Evolutionary conservation across 2,797 vertebrate genomes (phyloP).

Genomic region (Hafferia zeledoni): DNA sequence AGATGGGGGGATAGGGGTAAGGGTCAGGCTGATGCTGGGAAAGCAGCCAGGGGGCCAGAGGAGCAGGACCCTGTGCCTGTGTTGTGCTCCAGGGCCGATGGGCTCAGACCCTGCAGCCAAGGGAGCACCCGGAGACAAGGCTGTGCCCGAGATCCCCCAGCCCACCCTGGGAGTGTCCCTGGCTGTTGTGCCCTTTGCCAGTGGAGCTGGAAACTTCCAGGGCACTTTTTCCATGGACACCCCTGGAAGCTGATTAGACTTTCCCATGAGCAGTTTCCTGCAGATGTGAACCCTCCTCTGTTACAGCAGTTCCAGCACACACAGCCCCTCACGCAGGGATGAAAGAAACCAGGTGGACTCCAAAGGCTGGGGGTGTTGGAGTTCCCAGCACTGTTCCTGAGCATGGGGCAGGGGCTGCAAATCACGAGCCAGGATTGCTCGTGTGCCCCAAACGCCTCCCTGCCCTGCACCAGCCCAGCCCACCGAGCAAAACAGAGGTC

Average conservation of each 20-base stretch:
- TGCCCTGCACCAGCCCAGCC: fast-evolving
- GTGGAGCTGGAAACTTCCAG: neutral
- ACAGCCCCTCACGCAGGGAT: fast-evolving
- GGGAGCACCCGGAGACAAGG: fast-evolving
- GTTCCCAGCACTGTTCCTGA: fast-evolving
- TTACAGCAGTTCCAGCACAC: neutral
- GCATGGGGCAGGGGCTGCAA: neutral
- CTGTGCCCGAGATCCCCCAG: fast-evolving
- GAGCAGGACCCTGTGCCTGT: neutral
- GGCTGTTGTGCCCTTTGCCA: neutral
- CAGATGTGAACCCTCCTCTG: neutral
- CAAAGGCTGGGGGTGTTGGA: neutral
- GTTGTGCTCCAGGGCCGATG: fast-evolving
- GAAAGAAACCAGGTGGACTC: neutral
- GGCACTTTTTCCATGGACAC: neutral
- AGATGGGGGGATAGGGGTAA: no score
- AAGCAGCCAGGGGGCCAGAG: fast-evolving
- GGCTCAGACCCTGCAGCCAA: fast-evolving
- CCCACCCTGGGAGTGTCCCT: fast-evolving
- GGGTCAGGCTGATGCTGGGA: neutral
- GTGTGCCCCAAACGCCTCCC: neutral
- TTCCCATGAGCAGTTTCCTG: neutral
- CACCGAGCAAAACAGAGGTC: fast-evolving
- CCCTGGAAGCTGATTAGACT: neutral
- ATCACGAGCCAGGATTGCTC: neutral